Evolutionary conservation across 2,113 vertebrate species (phyloP), one percentile per base, ranked within the genome.

Genomic region (Cyprinodon variegatus): DNA sequence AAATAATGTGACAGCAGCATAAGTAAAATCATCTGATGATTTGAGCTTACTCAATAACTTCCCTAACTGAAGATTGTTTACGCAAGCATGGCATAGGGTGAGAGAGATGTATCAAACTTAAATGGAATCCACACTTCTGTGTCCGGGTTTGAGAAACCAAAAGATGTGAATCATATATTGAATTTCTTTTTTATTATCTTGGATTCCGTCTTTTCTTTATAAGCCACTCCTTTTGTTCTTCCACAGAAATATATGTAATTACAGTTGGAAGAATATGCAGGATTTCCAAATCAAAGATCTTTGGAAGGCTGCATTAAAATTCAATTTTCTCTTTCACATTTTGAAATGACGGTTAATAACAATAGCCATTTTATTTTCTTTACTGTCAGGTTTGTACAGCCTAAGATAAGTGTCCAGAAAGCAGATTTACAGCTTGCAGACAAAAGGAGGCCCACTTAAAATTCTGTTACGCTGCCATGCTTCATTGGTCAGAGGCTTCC

Each of bases 401-500:
- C 68, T 67, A 11, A 84, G 77, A 75, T 74, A 74, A 74, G 38
- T 1, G 46, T 22, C 20, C 57, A 60, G 38, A 63, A 20, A 71
- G 83, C 68, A 62, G 40, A 70, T 78, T 29, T 59, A 61, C 14
- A 1, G 46, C n/a, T 41, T n/a, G 14, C 15, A 48, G 0, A 14
- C 8, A 61, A 17, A 15, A 36, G 3, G 11, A 68, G 29, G 22
- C 13, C 76, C 40, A 66, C 40, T 73, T 3, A 59, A 15, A 15
- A 50, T 13, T 46, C 29, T 39, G 22, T 72, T 50, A 14, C 1
- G 13, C 4, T 11, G 13, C 8, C 8, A 77, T 60, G 61, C 50
- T 76, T 79, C 72, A 79, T 43, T 81, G 68, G 60, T 71, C 39
- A 29, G 62, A 70, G 15, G 59, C 68, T 78, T 86, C 82, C 86